Base-by-base conservation (phyloP, 2,797 vertebrate genomes). In the Myotis daubentonii region DNA sequence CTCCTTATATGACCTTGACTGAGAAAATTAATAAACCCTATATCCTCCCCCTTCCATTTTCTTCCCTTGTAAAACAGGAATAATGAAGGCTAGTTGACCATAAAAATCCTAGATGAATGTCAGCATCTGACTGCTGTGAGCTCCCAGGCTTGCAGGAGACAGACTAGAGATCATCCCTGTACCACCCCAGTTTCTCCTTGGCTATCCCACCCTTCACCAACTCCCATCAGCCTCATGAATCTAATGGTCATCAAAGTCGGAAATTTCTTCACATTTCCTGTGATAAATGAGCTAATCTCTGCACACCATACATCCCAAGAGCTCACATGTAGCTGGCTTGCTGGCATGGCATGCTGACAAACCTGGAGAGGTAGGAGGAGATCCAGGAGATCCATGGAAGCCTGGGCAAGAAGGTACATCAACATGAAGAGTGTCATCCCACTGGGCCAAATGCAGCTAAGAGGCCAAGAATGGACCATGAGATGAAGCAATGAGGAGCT, bases 1-100 rank as follows among this genome's bases (percentile, higher is more conserved):
- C 13, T 51, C 30, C 57, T 82, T 76, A 8, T 65, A 68, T 82
- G 62, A 70, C 62, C 79, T 30, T 55, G 23, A 38, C 15, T 0
- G 3, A 87, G 87, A 62, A 74, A 55, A 95, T 79, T 20, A 87
- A 65, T 68, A 47, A 93, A 83, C 23, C 15, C 60, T 10, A 33
- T 25, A 17, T 8, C 33, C 47, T 89, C 36, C 72, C 79, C n/a
- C 47, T 88, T 76, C 49, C 16, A 44, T 74, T 93, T 89, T 92
- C 41, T 68, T 80, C 33, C 41, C 41, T 60, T 87, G 41, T 87
- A 76, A 96, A 94, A 81, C 28, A 76, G 15, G 62, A 88, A 81
- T 68, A 70, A 51, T 57, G 93, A 57, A 49, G 16, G 30, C 20
- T 28, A 36, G 20, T 75, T 74, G 70, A 44, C 47, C 68, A 36